A percentile compares a stretch with the other conserved stretches of the same genome.
Conservation (phyloP, 2,113 vertebrate genomes). For the Trachemys scripta region DNA sequence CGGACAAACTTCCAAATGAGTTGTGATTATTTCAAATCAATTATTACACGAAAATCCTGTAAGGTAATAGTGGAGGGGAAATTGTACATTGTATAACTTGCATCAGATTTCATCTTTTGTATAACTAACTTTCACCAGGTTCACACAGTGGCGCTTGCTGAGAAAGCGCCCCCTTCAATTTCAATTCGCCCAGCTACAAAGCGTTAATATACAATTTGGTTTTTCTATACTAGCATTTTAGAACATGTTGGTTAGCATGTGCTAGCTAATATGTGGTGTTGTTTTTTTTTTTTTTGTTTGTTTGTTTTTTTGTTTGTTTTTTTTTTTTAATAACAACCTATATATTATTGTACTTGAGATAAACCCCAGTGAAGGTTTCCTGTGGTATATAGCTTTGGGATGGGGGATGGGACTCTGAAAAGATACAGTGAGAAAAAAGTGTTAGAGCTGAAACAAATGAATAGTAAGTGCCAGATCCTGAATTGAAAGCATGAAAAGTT, state of each 20-base stretch:
- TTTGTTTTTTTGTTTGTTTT: no score
- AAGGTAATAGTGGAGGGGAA: neutral
- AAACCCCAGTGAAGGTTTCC: neutral
- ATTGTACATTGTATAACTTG: neutral
- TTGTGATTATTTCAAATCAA: neutral
- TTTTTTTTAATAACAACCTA: no score
- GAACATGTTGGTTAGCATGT: neutral
- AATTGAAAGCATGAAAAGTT: constrained; percentile 24
- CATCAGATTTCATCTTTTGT: neutral
- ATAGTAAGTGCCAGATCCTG: neutral
- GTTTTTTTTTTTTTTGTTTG: no score
- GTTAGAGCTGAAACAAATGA: constrained; percentile 18
- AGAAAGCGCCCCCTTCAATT: neutral
- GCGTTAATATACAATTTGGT: neutral
- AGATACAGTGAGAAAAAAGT: constrained; percentile 28
- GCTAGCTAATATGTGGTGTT: neutral
- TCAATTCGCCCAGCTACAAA: neutral
- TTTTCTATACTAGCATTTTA: neutral
- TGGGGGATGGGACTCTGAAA: neutral
- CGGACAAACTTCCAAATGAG: neutral
- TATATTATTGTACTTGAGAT: neutral
- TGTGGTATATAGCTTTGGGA: neutral
- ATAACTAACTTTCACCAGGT: neutral
- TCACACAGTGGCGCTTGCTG: neutral
- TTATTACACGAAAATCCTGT: neutral